Base-by-base conservation (phyloP, 2,797 vertebrate genomes). In the Glyptemys insculpta region DNA sequence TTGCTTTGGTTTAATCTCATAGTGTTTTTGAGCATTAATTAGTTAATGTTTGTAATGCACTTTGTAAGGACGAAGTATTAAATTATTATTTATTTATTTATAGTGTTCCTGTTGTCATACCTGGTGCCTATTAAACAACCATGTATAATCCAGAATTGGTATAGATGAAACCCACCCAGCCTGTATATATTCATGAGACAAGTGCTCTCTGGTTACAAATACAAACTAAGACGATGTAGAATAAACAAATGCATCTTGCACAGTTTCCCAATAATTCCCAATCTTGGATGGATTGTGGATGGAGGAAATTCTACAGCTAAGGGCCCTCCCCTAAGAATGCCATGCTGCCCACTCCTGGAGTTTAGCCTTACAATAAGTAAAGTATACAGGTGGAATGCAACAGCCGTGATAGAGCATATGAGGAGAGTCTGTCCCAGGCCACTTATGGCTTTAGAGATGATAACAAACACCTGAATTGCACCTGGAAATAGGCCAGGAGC, bases 1-100 rank as follows among this genome's bases (percentile, higher is more conserved):
- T 85, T 89, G 83, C 85, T 86, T 83, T 94, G 83, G 62, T 95
- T 96, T 96, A 56, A n/a, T 4, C 31, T 65, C 59, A 15, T 65
- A 8, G 59, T 31, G 31, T 14, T 34, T 83, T 88, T 0, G 25
- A 14, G 4, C 82, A 81, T 92, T 68, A 29, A 25, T 90, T 86
- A 81, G 65, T 85, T 95, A 57, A 79, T 92, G 87, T 87, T 91
- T 91, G 88, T n/a, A 76, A 79, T 89, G 82, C 85, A 44, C 82
- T 90, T 88, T 88, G 47, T 92, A 34, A 80, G 76, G 81, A 82
- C 90, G 93, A 81, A 53, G 1, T 23, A 92, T 90, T 79, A 50
- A 84, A 82, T 92, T 3, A 11, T 44, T 23, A 91, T 87, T 79
- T 54, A 82, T 85, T 89, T 2, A 9, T 85, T 89, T 2, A 11